Base-by-base conservation (phyloP, 2,888 invertebrate species). In the Erebia epiphron region DNA sequence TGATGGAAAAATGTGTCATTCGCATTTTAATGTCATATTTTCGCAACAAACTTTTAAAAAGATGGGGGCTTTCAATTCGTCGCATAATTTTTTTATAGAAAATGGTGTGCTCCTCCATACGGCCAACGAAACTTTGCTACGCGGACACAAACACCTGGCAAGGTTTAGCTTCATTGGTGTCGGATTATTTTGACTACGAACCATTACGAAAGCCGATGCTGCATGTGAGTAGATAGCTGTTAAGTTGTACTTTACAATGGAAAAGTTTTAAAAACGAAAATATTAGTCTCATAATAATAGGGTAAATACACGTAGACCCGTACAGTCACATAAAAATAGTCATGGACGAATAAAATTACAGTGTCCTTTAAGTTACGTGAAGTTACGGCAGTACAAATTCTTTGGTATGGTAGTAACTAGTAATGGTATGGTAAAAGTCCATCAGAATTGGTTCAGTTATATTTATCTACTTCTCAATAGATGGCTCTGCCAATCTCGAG, bases 71-170 rank as follows among this genome's bases (percentile, higher is more conserved):
- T 35, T 35, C 5, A 35, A 7, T 35, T 35, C 35, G 35, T 35
- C 35, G 35, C 7, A 0, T 35, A 35, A 7, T 35, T 35, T 35
- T 14, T 43, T 67, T 88, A 85, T 85, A 98, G 97, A 98, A 98
- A 95, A 97, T 98, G 94, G 97, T 98, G 56, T 97, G 97, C 78
- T 97, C 97, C 8, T 95, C 97, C 2, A 95, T 98, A 75, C 94
- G 97, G 58, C 97, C 97, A 26, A 97, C 97, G 14, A 95, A 95
- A 75, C 93, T 97, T 70, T 95, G 96, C 18, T 96, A 95, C 87
- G 92, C 95, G 10, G 95, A 95, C 78, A 93, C 98, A 58, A 95
- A 94, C 80, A 94, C 94, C 58, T 97, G 97, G 95, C 94, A 96
- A 80, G 96, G 96, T 56, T 94, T 96, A 77, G 94, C 97, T 0